Conservation (phyloP, 2,113 vertebrate species). For the Petroica traversi region DNA sequence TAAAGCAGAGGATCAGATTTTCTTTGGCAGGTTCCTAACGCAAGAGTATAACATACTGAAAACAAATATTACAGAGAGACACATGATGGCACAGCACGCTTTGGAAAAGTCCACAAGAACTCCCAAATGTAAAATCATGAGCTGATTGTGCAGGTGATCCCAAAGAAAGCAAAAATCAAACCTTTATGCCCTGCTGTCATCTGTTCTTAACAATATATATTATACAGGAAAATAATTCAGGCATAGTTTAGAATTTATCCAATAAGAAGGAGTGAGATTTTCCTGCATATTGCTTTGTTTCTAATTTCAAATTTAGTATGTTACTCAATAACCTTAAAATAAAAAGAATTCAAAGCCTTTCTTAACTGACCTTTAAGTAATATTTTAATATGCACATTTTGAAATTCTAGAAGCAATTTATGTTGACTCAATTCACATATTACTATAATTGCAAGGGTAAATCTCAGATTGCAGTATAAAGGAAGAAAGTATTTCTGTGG, state of each 20-base stretch:
- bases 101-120: background rate
- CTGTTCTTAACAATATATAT: background rate
- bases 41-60: background rate
- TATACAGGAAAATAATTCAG: background rate
- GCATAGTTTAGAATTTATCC: background rate
- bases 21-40: background rate
- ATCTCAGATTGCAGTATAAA: background rate
- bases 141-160: background rate
- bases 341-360: background rate
- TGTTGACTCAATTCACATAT: background rate
- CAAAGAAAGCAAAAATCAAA: background rate
- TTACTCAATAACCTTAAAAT: background rate
- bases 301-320: background rate
- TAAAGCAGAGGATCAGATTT: background rate
- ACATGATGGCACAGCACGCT: background rate
- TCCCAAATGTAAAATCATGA: background rate
- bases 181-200: background rate
- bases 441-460: background rate
- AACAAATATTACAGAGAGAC: background rate
- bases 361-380: background rate
- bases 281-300: background rate
- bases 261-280: background rate
- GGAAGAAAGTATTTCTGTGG: background rate
- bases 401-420: background rate
- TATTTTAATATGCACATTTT: background rate